phyloP scores from a whole-genome alignment of 2,888 invertebrate genomes.

The Drosophila antonietae region DNA sequence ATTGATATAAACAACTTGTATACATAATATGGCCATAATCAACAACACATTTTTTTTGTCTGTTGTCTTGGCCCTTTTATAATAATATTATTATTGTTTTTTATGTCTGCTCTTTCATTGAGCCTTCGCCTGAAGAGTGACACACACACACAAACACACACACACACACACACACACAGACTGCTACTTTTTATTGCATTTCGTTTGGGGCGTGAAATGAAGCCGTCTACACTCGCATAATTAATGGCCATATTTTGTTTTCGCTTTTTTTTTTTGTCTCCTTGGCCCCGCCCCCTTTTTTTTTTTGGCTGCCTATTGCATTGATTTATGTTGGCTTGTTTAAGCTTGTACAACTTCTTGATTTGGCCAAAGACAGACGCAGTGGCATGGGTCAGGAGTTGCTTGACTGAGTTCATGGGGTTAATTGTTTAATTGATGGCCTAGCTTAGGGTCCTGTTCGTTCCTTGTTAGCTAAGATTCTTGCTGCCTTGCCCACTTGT shows the following conservation, averaged over 20 bases:
- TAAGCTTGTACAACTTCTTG: constrained; percentile 8
- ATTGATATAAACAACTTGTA: constrained; percentile 52
- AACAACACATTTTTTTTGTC: constrained; percentile 44
- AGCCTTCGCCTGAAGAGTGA: constrained; percentile 33
- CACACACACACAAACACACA: constrained; percentile 13
- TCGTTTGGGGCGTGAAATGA: constrained; percentile 68
- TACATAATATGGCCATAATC: constrained; percentile 72
- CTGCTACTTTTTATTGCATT: constrained; percentile 66
- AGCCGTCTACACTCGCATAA: constrained; percentile 59
- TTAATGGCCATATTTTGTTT: constrained; percentile 53
- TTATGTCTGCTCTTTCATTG: constrained; percentile 13
- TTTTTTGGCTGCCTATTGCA: constrained; percentile 26
- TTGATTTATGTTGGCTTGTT: constrained; percentile 44
- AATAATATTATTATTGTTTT: constrained; percentile 15
- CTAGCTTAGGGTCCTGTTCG: constrained; percentile 35
- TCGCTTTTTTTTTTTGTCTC: not conserved
- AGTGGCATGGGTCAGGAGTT: not conserved
- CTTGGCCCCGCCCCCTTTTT: not conserved
- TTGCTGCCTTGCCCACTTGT: constrained; percentile 35
- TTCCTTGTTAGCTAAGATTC: constrained; percentile 9
- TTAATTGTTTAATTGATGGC: constrained; percentile 57
- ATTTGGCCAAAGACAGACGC: constrained; percentile 22
- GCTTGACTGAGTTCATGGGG: constrained; percentile 23
- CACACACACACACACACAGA: constrained; percentile 4
- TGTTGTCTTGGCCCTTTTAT: constrained; percentile 1